Conservation (phyloP, 2,888 invertebrate species). For the Formica aserva region DNA sequence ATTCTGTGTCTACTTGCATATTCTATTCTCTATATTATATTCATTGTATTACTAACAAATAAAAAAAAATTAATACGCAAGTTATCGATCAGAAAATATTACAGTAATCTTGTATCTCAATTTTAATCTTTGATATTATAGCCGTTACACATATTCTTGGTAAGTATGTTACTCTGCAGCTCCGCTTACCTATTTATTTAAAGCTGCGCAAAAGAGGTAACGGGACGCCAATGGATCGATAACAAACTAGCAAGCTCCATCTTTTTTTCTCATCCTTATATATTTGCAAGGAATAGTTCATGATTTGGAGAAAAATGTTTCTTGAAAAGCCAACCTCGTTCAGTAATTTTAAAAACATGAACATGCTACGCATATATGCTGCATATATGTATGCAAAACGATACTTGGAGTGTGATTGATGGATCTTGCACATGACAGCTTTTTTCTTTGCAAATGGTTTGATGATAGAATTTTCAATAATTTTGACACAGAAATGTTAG, state of each 20-base stretch:
- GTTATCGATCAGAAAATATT: neutral
- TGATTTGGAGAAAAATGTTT: conserved; percentile 6
- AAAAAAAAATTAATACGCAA: neutral
- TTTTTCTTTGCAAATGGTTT: neutral
- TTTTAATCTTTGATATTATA: conserved; percentile 31
- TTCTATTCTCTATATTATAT: neutral
- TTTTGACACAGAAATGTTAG: neutral
- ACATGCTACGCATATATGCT: conserved; percentile 1
- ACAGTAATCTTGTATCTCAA: neutral
- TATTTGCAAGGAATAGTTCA: conserved; percentile 62
- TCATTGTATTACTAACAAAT: neutral
- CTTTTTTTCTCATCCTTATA: conserved; percentile 52
- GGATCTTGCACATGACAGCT: neutral
- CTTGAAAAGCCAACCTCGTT: neutral
- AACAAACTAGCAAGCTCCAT: conserved; percentile 63
- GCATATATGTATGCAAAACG: neutral
- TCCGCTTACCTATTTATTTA: conserved; percentile 70
- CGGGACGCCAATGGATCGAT: conserved; percentile 71
- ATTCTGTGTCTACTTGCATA: neutral
- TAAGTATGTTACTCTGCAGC: conserved; percentile 54
- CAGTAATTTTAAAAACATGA: neutral
- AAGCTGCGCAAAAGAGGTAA: conserved; percentile 65
- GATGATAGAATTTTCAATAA: conserved; percentile 10
- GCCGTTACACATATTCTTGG: conserved; percentile 38
- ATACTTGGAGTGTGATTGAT: conserved; percentile 26